A percentile compares a stretch with the other conserved stretches of the same genome.
Conservation (phyloP, 1,140 invertebrate genomes). For the Aplysia californica region DNA sequence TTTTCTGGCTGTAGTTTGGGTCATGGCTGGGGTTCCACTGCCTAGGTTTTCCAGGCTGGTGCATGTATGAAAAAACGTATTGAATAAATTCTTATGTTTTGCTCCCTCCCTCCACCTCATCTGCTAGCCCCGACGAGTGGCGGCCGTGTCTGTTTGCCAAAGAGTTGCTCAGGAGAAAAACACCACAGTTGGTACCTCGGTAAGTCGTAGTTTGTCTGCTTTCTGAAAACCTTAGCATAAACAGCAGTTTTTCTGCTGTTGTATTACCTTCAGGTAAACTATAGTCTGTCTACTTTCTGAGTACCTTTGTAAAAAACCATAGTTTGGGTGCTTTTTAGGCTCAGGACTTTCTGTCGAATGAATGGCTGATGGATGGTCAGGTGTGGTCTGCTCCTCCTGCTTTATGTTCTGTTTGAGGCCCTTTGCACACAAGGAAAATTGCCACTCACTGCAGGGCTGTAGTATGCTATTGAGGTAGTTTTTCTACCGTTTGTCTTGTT, state of each 20-base stretch:
- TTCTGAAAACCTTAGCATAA: too few relatives aligned
- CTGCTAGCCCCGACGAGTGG: constrained; percentile 85
- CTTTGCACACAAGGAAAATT: too few relatives aligned
- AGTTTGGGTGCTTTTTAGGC: background rate
- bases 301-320: background rate
- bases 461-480: too few relatives aligned
- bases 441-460: too few relatives aligned
- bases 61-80: background rate
- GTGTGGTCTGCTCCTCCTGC: too few relatives aligned
- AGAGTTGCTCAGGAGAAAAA: constrained; percentile 84
- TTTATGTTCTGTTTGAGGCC: too few relatives aligned
- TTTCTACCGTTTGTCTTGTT: too few relatives aligned
- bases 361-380: too few relatives aligned
- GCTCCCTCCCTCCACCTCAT: background rate
- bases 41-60: background rate
- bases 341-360: background rate
- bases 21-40: background rate
- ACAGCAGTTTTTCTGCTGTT: background rate
- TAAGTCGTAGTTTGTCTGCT: constrained; percentile 37
- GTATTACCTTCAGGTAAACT: background rate
- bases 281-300: background rate
- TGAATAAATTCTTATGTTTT: constrained; percentile 2
- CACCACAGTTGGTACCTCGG: constrained; percentile 75
- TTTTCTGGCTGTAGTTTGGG: background rate
- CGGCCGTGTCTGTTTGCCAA: constrained; percentile 89